Evolutionary conservation across 2,888 invertebrate species (phyloP), one percentile per base, ranked within the genome.

Genomic region (Sesia bembeciformis): DNA sequence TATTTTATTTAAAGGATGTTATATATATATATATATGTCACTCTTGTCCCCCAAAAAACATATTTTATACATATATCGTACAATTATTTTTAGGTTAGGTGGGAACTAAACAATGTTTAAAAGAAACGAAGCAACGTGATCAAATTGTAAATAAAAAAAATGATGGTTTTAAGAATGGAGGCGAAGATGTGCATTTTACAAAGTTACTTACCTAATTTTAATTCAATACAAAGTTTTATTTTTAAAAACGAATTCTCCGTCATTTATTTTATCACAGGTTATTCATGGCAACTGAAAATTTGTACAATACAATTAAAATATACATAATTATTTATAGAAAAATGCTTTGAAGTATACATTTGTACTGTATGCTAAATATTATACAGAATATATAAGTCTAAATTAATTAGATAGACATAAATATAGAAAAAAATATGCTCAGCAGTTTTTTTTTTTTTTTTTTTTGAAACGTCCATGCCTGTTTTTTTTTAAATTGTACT

Each of bases 51-150:
- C 7, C 39, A 51, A 5, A 38, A 23, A 49, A 54, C 40, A 52
- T 42, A 8, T 46, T 51, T 23, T 53, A 49, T 23, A 49, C 8
- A 40, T 39, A 46, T 6, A 46, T n/a, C 8, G 41, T 7, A 23
- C 23, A 50, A 54, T 54, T 51, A 59, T 62, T 62, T 60, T 62
- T 84, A 85, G 84, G 78, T 70, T 83, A 84, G 77, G 66, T 60
- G 62, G 72, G 61, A 84, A 84, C 81, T 74, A 78, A 78, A 85
- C 84, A 85, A 84, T 84, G 84, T 86, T 76, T 68, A 72, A 71
- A 72, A 68, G 84, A 84, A 86, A 84, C 85, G 85, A 86, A 84
- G 57, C 63, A 64, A 81, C 62, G 82, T 81, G 79, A 81, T 83
- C 62, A 70, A 74, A 68, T 62, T 70, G 81, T 83, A 84, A 74